Conservation (phyloP, 2,113 vertebrate species). For the Poeciliopsis retropinna region DNA sequence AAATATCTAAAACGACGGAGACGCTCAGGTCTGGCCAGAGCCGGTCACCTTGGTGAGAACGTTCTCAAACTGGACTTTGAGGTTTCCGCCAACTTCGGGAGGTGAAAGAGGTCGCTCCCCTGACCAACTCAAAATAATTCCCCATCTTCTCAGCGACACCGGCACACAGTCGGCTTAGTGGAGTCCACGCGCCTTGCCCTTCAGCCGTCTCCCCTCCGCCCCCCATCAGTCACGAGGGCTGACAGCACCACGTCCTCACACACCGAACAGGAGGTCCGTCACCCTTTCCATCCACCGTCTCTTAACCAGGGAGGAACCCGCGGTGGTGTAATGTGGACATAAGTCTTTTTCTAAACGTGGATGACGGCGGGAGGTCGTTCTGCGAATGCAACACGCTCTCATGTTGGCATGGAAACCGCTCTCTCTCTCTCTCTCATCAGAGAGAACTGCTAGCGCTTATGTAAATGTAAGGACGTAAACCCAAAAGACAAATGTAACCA, state of each 20-base stretch:
- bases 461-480: neutral
- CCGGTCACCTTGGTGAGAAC: neutral
- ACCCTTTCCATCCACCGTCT: conserved; percentile 2
- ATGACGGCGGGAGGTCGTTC: conserved; percentile 60
- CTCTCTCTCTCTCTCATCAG: too few species aligned
- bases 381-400: too few species aligned
- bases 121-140: neutral
- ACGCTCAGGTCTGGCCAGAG: too few species aligned
- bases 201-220: conserved; percentile 1
- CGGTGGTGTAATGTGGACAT: conserved; percentile 39
- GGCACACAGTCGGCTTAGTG: conserved; percentile 19
- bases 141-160: conserved; percentile 17
- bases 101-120: neutral
- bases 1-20: too few species aligned
- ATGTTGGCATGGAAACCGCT: neutral
- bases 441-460: conserved; percentile 2
- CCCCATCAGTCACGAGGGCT: conserved; percentile 47
- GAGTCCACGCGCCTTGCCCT: conserved; percentile 8
- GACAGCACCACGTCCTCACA: conserved; percentile 36
- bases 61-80: neutral
- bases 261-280: conserved; percentile 21
- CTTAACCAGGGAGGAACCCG: too few species aligned
- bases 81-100: neutral
- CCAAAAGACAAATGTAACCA: conserved; percentile 4
- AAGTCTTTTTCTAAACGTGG: conserved; percentile 53